Conservation (phyloP, 2,888 invertebrate species). For the Ecliptopera silaceata region DNA sequence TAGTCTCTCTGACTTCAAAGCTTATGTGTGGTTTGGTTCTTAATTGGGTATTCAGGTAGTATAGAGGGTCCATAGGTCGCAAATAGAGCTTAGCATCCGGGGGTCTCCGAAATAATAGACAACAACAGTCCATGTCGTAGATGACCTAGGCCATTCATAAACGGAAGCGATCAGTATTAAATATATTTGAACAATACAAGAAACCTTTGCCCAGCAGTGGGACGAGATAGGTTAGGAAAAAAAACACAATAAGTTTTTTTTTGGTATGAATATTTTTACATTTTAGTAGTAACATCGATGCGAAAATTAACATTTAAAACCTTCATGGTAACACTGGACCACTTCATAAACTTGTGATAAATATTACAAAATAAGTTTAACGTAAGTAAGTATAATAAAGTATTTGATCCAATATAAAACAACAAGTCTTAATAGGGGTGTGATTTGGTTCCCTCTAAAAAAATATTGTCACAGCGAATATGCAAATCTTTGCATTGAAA, state of each 20-base stretch:
- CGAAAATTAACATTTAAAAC: too few relatives aligned
- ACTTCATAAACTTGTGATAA: too few relatives aligned
- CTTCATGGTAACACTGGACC: too few relatives aligned
- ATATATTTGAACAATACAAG: too few relatives aligned
- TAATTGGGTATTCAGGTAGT: conserved; percentile 29
- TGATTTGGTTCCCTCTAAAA: conserved; percentile 37
- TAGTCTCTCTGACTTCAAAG: conserved; percentile 4
- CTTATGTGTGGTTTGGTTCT: conserved; percentile 23
- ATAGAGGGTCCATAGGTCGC: conserved; percentile 20
- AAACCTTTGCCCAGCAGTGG: too few relatives aligned
- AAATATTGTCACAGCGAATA: conserved; percentile 56
- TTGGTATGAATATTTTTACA: too few relatives aligned
- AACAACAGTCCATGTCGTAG: neutral
- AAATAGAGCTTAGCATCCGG: conserved; percentile 22
- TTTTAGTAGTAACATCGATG: too few relatives aligned
- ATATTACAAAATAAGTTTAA: too few relatives aligned
- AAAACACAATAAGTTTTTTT: too few relatives aligned
- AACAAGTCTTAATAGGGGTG: conserved; percentile 38
- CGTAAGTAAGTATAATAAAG: too few relatives aligned
- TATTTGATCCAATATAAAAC: conserved; percentile 5
- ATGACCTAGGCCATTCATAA: neutral
- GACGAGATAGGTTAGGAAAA: too few relatives aligned
- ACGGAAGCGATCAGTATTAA: neutral
- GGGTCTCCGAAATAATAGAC: conserved; percentile 11
- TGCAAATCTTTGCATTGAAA: conserved; percentile 45